These are phyloP conservation scores for Drosophila pullipes DNA, from an alignment of 2,888 invertebrate species.

Conservation along the genomic window DNA sequence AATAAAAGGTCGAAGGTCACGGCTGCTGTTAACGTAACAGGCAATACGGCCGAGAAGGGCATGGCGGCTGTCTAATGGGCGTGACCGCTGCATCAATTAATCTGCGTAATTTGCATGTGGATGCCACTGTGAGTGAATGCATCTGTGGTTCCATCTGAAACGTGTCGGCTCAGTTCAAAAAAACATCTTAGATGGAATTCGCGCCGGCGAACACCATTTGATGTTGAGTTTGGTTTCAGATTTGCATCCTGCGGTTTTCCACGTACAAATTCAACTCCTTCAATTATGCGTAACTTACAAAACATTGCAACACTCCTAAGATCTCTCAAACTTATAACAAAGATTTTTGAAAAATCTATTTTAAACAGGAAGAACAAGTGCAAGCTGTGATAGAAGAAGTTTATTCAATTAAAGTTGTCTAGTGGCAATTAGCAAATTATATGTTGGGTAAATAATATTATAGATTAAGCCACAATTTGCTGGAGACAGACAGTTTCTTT, in stretches of 20 bases:
- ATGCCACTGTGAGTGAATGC: constrained; percentile 23
- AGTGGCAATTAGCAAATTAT: too few species aligned
- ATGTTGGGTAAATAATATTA: too few species aligned
- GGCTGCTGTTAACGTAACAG: constrained; percentile 41
- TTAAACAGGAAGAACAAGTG: neutral
- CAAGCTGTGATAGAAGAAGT: neutral
- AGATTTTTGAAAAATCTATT: neutral
- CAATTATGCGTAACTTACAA: neutral
- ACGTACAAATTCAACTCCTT: constrained; percentile 27
- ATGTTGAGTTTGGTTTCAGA: constrained; percentile 16
- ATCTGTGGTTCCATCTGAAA: neutral
- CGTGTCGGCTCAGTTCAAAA: constrained; percentile 49
- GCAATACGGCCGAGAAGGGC: constrained; percentile 10
- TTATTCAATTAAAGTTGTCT: too few species aligned
- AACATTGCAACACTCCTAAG: accelerated
- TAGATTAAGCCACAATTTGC: neutral
- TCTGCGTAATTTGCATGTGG: constrained; percentile 72
- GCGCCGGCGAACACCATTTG: constrained; percentile 50
- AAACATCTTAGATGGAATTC: constrained; percentile 51
- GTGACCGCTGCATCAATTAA: constrained; percentile 70
- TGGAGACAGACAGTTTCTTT: too few species aligned
- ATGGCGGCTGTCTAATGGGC: constrained; percentile 54
- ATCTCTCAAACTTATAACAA: neutral
- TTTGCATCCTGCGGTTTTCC: constrained; percentile 64
- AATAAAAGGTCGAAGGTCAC: constrained; percentile 77